Base-by-base conservation (phyloP, 2,797 vertebrate species). In the Smutsia temminckii region DNA sequence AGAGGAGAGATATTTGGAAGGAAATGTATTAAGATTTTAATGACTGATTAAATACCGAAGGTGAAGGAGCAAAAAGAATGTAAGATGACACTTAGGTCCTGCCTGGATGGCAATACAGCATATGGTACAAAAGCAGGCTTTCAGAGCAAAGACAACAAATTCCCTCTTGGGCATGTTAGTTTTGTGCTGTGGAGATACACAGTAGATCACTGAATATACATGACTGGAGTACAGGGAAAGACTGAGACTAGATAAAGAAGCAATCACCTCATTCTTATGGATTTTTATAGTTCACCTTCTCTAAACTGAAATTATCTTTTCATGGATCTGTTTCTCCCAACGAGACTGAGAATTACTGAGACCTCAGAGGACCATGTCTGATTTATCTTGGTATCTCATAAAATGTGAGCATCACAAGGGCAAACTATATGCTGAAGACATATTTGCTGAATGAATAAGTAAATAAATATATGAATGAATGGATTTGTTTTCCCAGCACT, bases 291-390 rank as follows among this genome's bases (percentile, higher is more conserved):
- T 94, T 88, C 72, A 93, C 37, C 83, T 75, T 78, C n/a, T 87
- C 75, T 88, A 91, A 94, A 93, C 10, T 93, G 49, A 93, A 95
- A 95, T 86, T 72, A 87, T 80, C 64, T 96, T 94, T 84, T 77
- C 81, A 91, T 34, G 12, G 42, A 37, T 89, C 59, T 88, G 8
- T 68, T 68, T 91, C 74, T 96, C 29, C 37, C 37, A 94, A 66
- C 9, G 42, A 94, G 46, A 93, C 8, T 89, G 57, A 90, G 72
- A 93, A 95, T 81, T 95, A 74, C 42, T 93, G 57, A 86, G 57
- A 85, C 21, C 74, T 87, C 64, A 64, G 12, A 91, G 25, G 11
- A 78, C 40, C 78, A 69, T 16, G 8, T 92, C 57, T 95, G 90
- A 91, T 37, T 83, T 57, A 90, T 71, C 68, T 66, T 88, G 40